These are phyloP conservation scores for Minunthozetes semirufus DNA, from an alignment of 2,888 invertebrate genomes.

Conservation along the genomic window DNA sequence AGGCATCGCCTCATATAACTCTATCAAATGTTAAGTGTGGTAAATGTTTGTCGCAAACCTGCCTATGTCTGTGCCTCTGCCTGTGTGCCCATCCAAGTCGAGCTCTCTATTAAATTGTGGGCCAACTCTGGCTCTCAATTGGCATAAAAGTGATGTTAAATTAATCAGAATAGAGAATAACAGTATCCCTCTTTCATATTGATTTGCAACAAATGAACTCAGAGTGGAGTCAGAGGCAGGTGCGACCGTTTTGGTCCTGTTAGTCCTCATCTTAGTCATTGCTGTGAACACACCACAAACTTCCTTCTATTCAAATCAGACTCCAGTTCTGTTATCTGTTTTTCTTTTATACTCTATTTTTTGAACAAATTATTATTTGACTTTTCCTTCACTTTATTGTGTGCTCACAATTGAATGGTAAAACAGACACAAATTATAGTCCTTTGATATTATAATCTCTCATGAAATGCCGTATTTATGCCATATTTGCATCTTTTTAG, in stretches of 20 bases:
- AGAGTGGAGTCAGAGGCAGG: neutral
- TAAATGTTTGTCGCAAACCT: neutral
- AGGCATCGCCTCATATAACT: too few relatives aligned
- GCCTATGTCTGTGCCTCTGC: too few relatives aligned
- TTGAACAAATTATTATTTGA: neutral
- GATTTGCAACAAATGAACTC: neutral
- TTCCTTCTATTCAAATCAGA: neutral
- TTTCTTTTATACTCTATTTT: neutral
- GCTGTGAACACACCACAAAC: neutral
- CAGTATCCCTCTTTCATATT: slow-evolving; percentile 5
- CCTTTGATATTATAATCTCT: neutral
- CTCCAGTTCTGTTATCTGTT: neutral
- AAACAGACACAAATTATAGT: neutral
- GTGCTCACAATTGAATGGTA: neutral
- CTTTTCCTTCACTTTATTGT: neutral
- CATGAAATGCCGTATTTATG: neutral
- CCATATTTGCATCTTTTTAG: neutral
- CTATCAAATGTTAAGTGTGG: neutral
- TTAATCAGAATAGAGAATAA: neutral
- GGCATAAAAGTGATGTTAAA: slow-evolving; percentile 21
- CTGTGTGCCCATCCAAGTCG: neutral
- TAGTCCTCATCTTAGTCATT: slow-evolving; percentile 6
- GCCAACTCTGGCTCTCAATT: neutral
- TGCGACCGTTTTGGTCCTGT: slow-evolving; percentile 14
- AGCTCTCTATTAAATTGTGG: neutral